Percentiles rank a stretch among this genome's conserved stretches.
These are phyloP conservation scores for Tokudaia tokunoshimensis DNA, from an alignment of 2,797 vertebrate species.

Conservation along the genomic window DNA sequence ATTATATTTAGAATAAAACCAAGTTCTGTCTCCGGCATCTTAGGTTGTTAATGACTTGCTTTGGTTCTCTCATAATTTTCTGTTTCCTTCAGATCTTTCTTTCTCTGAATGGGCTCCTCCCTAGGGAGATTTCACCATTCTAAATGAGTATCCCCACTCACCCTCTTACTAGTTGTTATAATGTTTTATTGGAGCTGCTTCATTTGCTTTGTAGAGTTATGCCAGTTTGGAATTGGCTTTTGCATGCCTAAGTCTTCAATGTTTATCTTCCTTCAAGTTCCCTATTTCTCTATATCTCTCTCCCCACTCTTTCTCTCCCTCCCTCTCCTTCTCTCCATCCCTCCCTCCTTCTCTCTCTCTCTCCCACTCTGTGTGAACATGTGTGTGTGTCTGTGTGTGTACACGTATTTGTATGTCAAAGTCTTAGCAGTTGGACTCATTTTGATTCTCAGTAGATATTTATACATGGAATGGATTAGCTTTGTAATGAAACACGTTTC, in stretches of 20 bases:
- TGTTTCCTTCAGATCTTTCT: neutral
- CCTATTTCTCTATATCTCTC: neutral
- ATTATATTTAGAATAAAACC: conserved; percentile 1
- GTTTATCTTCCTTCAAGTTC: neutral
- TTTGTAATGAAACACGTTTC: neutral
- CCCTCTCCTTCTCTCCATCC: too few relatives aligned
- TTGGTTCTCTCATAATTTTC: neutral
- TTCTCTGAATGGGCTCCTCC: neutral
- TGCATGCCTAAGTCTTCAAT: neutral
- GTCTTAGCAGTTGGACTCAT: neutral
- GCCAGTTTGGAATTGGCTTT: neutral
- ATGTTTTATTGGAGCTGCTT: neutral
- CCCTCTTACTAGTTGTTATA: neutral
- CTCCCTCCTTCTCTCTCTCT: too few relatives aligned
- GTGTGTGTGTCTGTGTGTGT: neutral
- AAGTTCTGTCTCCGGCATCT: neutral
- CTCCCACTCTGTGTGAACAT: neutral
- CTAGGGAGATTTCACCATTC: neutral
- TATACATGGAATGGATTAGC: neutral
- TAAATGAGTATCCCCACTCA: neutral
- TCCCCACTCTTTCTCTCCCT: too few relatives aligned
- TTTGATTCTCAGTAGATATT: neutral
- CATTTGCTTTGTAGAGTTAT: neutral
- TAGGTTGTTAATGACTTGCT: neutral
- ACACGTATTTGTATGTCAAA: neutral